phyloP scores from a whole-genome alignment of 23 tunicate genomes.

The Phallusia fumigata region DNA sequence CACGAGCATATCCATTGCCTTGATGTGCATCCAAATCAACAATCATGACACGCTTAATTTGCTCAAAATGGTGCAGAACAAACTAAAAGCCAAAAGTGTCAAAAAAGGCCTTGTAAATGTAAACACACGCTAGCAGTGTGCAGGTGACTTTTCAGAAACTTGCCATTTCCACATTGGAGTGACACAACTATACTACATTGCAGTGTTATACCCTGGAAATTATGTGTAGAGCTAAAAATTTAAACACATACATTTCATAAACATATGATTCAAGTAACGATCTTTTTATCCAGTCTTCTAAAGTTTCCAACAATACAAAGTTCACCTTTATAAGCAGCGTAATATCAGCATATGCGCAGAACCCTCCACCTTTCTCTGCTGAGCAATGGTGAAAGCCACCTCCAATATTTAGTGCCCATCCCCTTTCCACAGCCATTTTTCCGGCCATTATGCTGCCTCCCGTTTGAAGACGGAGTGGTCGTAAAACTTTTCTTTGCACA shows the following conservation, averaged over 20 bases:
- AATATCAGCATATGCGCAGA: conserved; percentile 95
- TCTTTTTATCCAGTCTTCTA: no score
- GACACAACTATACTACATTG: no score
- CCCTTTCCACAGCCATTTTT: conserved; percentile 64
- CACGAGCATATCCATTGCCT: conserved; percentile 91
- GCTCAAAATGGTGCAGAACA: conserved; percentile 24
- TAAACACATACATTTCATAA: no score
- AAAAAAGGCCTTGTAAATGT: no score
- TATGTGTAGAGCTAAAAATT: no score
- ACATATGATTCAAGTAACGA: no score
- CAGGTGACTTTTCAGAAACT: no score
- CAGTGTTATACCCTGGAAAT: no score
- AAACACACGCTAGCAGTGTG: no score
- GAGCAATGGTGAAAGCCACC: conserved; percentile 97
- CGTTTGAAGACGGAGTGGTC: conserved; percentile 81
- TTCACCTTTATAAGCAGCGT: conserved; percentile 65
- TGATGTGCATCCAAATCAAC: conserved; percentile 95
- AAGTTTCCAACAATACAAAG: no score
- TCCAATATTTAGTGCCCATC: conserved; percentile 92
- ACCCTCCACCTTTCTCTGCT: conserved; percentile 72
- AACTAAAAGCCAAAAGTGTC: conserved; percentile 1
- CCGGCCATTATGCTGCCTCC: conserved; percentile 89
- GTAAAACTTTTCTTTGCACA: conserved; percentile 71
- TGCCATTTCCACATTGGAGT: no score
- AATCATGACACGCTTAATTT: conserved; percentile 55